Conservation (phyloP, 2,113 vertebrate genomes). For the Cyphomyrus discorhynchus region DNA sequence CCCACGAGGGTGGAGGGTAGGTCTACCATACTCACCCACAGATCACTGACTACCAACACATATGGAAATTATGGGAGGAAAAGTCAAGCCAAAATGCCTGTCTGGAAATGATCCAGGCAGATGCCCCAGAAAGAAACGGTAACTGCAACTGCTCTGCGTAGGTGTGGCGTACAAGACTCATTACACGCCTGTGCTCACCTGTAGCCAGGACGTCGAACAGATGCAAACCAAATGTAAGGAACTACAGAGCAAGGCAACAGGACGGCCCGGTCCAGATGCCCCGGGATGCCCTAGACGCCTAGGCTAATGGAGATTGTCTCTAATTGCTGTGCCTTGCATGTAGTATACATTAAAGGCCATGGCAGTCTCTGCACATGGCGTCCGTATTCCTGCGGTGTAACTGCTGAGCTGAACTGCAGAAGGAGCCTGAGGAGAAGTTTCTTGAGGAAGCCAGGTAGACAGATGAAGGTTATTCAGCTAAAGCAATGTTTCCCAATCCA, state of each 20-base stretch:
- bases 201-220: neutral
- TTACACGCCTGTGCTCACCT: neutral
- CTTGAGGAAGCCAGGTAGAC: constrained; percentile 17
- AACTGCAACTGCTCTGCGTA: neutral
- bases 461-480: constrained; percentile 32
- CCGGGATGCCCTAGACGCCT: neutral
- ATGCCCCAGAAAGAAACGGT: neutral
- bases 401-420: neutral
- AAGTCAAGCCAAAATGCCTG: neutral
- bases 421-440: neutral
- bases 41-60: neutral
- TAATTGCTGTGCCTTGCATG: neutral
- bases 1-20: constrained; percentile 83
- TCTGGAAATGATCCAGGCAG: neutral
- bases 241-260: neutral
- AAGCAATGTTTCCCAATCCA: neutral
- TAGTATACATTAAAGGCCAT: neutral
- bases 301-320: neutral
- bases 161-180: neutral
- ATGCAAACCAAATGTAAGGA: neutral
- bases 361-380: neutral
- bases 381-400: neutral
- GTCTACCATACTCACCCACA: neutral
- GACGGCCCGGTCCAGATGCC: neutral
- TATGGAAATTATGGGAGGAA: neutral